Evolutionary conservation across 1,140 invertebrate species (phyloP).

Genomic region (Sitobion miscanthi): DNA sequence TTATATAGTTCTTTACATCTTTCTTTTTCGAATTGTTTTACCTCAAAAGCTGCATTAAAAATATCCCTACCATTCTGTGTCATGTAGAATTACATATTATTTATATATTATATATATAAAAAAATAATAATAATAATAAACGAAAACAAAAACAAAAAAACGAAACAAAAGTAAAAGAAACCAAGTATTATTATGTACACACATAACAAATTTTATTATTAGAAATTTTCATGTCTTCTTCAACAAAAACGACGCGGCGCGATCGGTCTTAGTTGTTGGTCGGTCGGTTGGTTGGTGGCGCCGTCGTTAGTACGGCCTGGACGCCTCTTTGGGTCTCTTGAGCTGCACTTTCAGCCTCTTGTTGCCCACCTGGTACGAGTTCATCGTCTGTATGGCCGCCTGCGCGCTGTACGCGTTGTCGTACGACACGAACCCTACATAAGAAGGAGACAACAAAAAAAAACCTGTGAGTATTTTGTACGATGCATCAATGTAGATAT

Average conservation of each 20-base stretch:
- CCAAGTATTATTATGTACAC: constrained; percentile 21
- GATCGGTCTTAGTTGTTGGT: background rate
- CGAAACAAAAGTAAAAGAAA: background rate
- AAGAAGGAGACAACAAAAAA: constrained; percentile 9
- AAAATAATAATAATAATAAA: background rate
- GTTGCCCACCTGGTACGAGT: constrained; percentile 96
- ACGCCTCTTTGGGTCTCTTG: constrained; percentile 92
- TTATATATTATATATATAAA: background rate
- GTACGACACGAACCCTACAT: constrained; percentile 90
- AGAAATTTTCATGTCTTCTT: background rate
- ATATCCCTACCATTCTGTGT: constrained; percentile 13
- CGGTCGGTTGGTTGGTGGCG: background rate
- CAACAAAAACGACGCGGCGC: background rate
- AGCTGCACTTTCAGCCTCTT: constrained; percentile 97
- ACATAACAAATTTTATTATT: background rate
- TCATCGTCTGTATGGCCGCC: constrained; percentile 95
- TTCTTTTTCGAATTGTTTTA: background rate
- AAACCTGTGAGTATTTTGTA: background rate
- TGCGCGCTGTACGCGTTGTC: constrained; percentile 92
- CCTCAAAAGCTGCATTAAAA: constrained; percentile 14
- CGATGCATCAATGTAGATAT: background rate
- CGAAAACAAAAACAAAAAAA: background rate
- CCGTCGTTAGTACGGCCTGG: constrained; percentile 78
- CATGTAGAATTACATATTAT: background rate
- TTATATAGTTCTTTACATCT: background rate